A percentile compares a stretch with the other conserved stretches of the same genome.
These are phyloP conservation scores for Metridium senile DNA, from an alignment of 92 coral and sea anemone species.

Conservation along the genomic window DNA sequence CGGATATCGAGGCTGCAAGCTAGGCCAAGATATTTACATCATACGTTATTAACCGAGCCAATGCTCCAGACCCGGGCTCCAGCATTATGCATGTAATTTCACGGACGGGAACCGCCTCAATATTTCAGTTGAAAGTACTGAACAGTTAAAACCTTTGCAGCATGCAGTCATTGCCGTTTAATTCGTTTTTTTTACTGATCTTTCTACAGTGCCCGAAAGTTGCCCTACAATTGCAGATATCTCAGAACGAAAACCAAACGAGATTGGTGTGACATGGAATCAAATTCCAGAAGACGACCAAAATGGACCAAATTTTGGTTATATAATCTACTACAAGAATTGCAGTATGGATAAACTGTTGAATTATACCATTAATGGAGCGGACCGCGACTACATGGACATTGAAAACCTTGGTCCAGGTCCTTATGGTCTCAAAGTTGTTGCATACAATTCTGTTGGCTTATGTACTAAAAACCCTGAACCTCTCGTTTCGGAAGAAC, in stretches of 20 bases:
- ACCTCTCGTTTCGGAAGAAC: no score
- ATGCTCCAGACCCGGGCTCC: no score
- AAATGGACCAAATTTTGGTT: not conserved
- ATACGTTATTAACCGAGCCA: no score
- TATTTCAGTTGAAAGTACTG: no score
- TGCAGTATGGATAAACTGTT: not conserved
- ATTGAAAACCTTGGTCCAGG: not conserved
- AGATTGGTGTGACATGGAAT: not conserved
- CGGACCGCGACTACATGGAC: not conserved
- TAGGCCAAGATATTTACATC: no score
- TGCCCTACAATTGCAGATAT: not conserved
- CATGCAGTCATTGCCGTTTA: not conserved
- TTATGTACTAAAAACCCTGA: no score
- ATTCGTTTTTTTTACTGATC: not conserved
- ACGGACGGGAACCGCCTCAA: no score
- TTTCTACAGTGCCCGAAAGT: constrained; percentile 1
- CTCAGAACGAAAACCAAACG: not conserved
- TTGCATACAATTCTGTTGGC: not conserved
- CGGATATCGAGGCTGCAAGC: no score
- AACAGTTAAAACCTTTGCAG: not conserved
- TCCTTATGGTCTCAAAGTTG: not conserved
- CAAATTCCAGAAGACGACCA: not conserved
- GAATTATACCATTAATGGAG: not conserved
- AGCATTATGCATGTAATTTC: no score
- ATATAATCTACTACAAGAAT: constrained; percentile 3